Evolutionary conservation across 2,888 invertebrate species (phyloP), one percentile per base, ranked within the genome.

Genomic region (Gisinianus flammeolus): DNA sequence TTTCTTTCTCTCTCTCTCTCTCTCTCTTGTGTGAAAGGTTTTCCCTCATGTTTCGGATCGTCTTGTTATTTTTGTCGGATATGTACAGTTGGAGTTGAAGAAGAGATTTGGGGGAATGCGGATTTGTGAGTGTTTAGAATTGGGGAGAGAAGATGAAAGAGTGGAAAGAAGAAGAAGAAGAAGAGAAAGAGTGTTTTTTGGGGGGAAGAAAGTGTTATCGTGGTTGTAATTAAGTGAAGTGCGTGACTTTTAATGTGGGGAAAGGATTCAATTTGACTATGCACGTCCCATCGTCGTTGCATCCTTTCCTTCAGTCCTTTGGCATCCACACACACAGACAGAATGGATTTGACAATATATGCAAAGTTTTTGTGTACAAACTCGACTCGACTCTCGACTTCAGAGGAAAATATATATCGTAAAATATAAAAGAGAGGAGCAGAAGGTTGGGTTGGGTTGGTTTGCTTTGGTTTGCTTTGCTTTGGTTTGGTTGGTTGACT

Each of bases 211-310:
- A n/a, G n/a, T n/a, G n/a, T n/a, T n/a, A n/a, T n/a, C n/a, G n/a
- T 31, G 12, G 58, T 58, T 35, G 72, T 58, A 72, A 72, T 72
- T 72, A 72, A 72, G 72, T 72, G 72, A 58, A 52, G 24, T 54
- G 54, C 24, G 70, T 70, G 70, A 44, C 54, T 70, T 70, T 26
- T 70, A 70, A 70, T 70, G 70, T 70, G 28, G 24, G 70, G 28
- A 16, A 70, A 52, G 54, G 33, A 70, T 44, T 70, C 54, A 44
- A 70, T 70, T 44, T 52, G 52, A 54, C 16, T 70, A 5, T 28
- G 24, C n/a, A 24, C 6, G 44, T 16, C 44, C 6, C 44, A 54
- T n/a, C n/a, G n/a, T n/a, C n/a, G n/a, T n/a, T n/a, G n/a, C 16
- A 54, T n/a, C 16, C 54, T 44, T 10, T 44, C 44, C 16, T 16